phyloP scores from a whole-genome alignment of 2,888 invertebrate genomes.

The Helleia helle region DNA sequence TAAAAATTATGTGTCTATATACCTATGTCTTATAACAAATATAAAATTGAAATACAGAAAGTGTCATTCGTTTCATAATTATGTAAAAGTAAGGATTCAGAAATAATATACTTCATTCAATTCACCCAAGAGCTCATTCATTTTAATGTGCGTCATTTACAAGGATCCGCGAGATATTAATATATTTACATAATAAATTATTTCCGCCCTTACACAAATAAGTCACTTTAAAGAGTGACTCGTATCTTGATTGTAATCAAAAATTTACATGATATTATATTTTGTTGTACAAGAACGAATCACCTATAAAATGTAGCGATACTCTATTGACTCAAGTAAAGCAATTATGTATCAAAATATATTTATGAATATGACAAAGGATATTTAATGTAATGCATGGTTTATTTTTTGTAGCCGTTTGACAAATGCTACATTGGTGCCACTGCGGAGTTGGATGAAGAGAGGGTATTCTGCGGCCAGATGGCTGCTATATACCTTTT shows the following conservation, averaged over 20 bases:
- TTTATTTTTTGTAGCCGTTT: conserved; percentile 86
- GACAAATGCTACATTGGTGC: conserved; percentile 99
- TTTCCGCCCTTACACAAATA: conserved; percentile 10
- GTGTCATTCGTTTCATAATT: too few species aligned
- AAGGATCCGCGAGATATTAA: conserved; percentile 8
- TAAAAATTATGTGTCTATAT: too few species aligned
- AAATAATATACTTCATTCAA: conserved; percentile 1
- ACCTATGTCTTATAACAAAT: too few species aligned
- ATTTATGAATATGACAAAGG: too few species aligned
- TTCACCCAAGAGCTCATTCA: neutral
- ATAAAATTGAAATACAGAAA: too few species aligned
- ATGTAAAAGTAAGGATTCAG: neutral
- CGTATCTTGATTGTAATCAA: conserved; percentile 25
- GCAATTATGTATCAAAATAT: too few species aligned
- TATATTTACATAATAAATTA: conserved; percentile 14
- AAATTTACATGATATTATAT: conserved; percentile 32
- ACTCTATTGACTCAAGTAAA: too few species aligned
- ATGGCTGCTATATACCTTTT: conserved; percentile 99
- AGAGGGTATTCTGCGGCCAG: conserved; percentile 98
- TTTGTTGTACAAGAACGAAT: neutral
- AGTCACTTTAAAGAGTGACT: conserved; percentile 18
- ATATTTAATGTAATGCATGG: too few species aligned
- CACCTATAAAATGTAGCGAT: too few species aligned
- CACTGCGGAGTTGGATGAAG: conserved; percentile 96
- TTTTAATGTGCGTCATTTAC: conserved; percentile 1